Conservation (phyloP, 2,797 vertebrate species). For the Huso huso region DNA sequence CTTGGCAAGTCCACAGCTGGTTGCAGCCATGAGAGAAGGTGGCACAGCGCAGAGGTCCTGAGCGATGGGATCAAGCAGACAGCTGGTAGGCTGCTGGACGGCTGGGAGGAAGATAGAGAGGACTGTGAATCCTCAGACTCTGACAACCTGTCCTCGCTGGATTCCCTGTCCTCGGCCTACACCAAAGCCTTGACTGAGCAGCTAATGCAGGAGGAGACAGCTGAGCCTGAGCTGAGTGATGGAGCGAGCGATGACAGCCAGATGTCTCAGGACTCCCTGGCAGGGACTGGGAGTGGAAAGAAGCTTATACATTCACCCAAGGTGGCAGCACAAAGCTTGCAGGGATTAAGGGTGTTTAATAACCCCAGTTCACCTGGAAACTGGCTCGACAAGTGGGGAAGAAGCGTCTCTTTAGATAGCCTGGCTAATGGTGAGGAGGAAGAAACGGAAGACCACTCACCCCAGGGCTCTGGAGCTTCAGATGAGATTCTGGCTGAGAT, state of each 20-base stretch:
- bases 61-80: constrained; percentile 35
- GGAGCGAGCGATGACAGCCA: constrained; percentile 79
- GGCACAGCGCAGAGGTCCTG: constrained; percentile 63
- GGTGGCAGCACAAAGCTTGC: constrained; percentile 28
- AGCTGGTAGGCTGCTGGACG: constrained; percentile 38
- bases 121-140: constrained; percentile 65
- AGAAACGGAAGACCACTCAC: constrained; percentile 12
- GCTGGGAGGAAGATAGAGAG: constrained; percentile 54
- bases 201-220: constrained; percentile 53
- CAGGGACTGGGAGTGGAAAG: constrained; percentile 30
- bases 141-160: constrained; percentile 61
- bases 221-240: constrained; percentile 48
- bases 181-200: constrained; percentile 56
- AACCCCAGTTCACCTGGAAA: constrained; percentile 28
- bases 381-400: constrained; percentile 28
- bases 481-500: constrained; percentile 65
- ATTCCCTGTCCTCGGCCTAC: constrained; percentile 51
- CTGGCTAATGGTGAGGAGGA: constrained; percentile 44
- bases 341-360: constrained; percentile 28
- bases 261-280: constrained; percentile 85
- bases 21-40: constrained; percentile 44
- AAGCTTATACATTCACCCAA: constrained; percentile 26
- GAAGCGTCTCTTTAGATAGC: constrained; percentile 51
- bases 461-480: constrained; percentile 24
- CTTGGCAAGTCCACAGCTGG: constrained; percentile 32